A percentile compares a stretch with the other conserved stretches of the same genome.
phyloP scores from a whole-genome alignment of 2,113 vertebrate genomes.

The Cygnus buccinator region DNA sequence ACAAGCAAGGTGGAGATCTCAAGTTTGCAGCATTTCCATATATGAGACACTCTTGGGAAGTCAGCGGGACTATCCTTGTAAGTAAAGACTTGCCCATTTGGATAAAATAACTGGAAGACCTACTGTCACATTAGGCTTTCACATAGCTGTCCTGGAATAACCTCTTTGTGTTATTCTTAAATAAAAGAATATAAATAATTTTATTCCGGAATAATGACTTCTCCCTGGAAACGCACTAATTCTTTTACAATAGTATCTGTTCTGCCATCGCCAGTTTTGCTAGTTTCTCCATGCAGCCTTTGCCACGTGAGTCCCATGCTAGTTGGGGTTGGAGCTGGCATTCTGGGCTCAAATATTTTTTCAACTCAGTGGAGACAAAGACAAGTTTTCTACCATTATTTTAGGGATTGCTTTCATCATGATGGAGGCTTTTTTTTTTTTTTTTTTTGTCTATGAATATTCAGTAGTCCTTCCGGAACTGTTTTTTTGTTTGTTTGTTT shows the following conservation, averaged over 20 bases:
- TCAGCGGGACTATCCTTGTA: neutral
- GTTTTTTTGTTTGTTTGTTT: neutral
- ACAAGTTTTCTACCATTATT: neutral
- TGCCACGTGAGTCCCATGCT: rapidly evolving
- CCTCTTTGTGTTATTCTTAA: neutral
- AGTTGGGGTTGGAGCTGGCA: neutral
- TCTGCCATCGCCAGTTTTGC: neutral
- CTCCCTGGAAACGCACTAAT: neutral
- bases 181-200: neutral
- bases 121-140: neutral
- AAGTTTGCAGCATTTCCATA: neutral
- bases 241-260: neutral
- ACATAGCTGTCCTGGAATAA: neutral
- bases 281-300: neutral
- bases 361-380: neutral
- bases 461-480: neutral
- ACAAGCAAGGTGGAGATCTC: neutral
- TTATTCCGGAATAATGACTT: neutral
- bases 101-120: neutral
- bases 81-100: neutral
- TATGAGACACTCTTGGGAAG: neutral
- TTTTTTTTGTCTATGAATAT: neutral
- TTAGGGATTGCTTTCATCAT: neutral
- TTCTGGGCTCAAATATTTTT: neutral
- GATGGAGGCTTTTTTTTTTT: neutral